Percentiles rank a stretch among this genome's conserved stretches.
phyloP scores from a whole-genome alignment of 1,140 invertebrate genomes.

The Hetaerina americana region DNA sequence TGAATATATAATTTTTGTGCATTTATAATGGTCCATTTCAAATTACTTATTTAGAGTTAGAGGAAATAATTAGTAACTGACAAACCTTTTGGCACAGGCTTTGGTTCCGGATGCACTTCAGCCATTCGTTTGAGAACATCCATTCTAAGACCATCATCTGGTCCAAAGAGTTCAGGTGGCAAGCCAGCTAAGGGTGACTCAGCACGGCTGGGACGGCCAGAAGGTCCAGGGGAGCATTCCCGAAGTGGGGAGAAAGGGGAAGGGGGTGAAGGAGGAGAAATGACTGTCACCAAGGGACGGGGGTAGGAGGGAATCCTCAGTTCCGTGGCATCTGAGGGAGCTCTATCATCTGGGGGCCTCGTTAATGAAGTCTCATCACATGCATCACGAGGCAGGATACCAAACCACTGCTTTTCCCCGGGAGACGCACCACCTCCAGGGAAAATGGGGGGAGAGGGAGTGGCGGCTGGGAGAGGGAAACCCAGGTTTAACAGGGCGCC shows the following conservation, averaged over 20 bases:
- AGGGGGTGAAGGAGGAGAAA: conserved; percentile 13
- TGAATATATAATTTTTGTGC: too few species aligned
- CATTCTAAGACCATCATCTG: background rate
- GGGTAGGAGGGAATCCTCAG: conserved; percentile 47
- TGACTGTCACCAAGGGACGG: conserved; percentile 47
- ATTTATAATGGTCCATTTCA: too few species aligned
- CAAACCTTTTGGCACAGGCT: conserved; percentile 48
- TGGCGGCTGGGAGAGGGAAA: conserved; percentile 13
- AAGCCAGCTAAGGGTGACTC: conserved; percentile 33
- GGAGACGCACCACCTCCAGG: background rate
- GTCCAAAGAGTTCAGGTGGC: background rate
- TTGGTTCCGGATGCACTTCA: conserved; percentile 31
- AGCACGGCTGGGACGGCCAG: conserved; percentile 15
- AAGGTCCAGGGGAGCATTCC: conserved; percentile 12
- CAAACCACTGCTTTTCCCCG: conserved; percentile 41
- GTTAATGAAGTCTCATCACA: conserved; percentile 39
- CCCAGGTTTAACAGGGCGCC: conserved; percentile 25
- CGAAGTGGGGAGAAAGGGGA: background rate
- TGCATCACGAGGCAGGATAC: conserved; percentile 42
- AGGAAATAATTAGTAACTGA: conserved; percentile 19
- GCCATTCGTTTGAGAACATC: background rate
- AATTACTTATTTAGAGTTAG: too few species aligned
- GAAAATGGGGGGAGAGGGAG: background rate
- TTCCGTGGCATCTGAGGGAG: conserved; percentile 31
- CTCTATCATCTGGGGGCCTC: conserved; percentile 17